Evolutionary conservation across 2,113 vertebrate species (phyloP).

Genomic region (Solea solea): DNA sequence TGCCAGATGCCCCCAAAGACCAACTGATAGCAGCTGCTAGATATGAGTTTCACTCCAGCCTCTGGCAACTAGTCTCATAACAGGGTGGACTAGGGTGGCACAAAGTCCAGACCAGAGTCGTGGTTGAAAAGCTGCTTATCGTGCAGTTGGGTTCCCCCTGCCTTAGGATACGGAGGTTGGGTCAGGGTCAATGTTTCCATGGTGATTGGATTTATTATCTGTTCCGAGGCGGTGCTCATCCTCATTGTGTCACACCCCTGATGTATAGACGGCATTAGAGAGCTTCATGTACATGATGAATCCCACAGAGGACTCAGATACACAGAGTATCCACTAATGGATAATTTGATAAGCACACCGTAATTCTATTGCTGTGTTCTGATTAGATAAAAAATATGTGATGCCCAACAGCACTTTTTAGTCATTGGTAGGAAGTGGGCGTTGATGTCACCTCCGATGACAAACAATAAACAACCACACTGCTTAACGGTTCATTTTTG

Average conservation of each 20-base stretch:
- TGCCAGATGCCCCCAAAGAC: slow-evolving; percentile 24
- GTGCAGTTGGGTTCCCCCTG: slow-evolving; percentile 20
- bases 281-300: slow-evolving; percentile 5
- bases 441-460: slow-evolving; percentile 9
- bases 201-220: slow-evolving; percentile 43
- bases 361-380: slow-evolving; percentile 22
- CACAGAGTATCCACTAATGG: slow-evolving; percentile 10
- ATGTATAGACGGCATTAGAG: background rate
- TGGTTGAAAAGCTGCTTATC: slow-evolving; percentile 59
- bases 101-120: slow-evolving; percentile 21
- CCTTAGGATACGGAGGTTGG: slow-evolving; percentile 8
- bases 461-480: background rate
- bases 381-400: slow-evolving; percentile 28
- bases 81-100: slow-evolving; percentile 36
- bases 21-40: slow-evolving; percentile 47
- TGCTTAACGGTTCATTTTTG: background rate
- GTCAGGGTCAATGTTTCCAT: slow-evolving; percentile 38
- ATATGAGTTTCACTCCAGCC: slow-evolving; percentile 54
- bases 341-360: slow-evolving; percentile 22
- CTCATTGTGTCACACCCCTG: slow-evolving; percentile 26
- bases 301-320: slow-evolving; percentile 13
- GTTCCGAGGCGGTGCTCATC: slow-evolving; percentile 36
- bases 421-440: background rate
- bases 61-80: slow-evolving; percentile 54
- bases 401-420: slow-evolving; percentile 10